phyloP scores from a whole-genome alignment of 2,113 vertebrate species.

The Abramis brama region DNA sequence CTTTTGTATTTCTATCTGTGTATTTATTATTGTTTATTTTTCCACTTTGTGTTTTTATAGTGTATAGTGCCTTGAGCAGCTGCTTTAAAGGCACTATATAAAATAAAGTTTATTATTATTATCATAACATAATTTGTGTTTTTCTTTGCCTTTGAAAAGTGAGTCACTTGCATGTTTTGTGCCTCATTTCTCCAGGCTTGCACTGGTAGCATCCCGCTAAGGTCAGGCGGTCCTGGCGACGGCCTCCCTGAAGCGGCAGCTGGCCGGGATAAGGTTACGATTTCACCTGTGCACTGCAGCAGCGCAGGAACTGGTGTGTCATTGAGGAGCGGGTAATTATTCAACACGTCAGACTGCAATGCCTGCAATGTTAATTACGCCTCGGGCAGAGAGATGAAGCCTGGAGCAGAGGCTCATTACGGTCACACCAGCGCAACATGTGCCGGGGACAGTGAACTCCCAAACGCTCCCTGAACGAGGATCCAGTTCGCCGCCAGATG shows the following conservation, averaged over 20 bases:
- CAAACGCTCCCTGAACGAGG: conserved; percentile 31
- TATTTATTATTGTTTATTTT: too few relatives aligned
- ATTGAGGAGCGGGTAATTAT: conserved; percentile 71
- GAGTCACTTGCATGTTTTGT: background rate
- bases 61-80: too few relatives aligned
- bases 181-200: background rate
- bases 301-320: conserved; percentile 72
- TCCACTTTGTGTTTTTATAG: too few relatives aligned
- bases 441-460: conserved; percentile 6
- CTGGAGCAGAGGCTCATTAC: conserved; percentile 29
- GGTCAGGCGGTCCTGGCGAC: conserved; percentile 56
- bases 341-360: conserved; percentile 70
- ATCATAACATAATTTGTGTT: background rate
- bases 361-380: conserved; percentile 71
- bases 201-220: conserved; percentile 53
- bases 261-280: conserved; percentile 84
- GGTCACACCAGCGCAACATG: conserved; percentile 19
- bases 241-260: conserved; percentile 75
- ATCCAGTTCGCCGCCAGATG: conserved; percentile 46
- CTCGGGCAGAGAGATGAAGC: conserved; percentile 57
- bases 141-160: background rate
- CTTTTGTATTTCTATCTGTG: too few relatives aligned
- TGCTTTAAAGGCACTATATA: too few relatives aligned
- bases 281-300: conserved; percentile 77
- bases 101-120: too few relatives aligned